Evolutionary conservation across 2,888 invertebrate species (phyloP), one percentile per base, ranked within the genome.

Genomic region (Ceratothoa steindachneri): DNA sequence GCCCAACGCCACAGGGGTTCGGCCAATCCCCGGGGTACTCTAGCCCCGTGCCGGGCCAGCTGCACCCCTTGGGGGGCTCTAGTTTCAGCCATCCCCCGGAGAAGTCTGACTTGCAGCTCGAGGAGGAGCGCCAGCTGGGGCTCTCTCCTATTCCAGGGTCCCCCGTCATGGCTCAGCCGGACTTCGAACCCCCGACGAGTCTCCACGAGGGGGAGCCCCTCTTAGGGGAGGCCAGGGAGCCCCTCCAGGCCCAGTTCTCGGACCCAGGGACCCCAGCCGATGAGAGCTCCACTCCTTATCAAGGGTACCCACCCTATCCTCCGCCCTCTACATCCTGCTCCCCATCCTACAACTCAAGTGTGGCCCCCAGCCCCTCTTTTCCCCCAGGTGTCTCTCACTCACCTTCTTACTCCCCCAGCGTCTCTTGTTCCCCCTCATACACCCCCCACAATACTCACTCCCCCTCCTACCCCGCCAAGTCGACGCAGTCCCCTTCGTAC

Each of bases 1-100:
- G 71, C 7, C 60, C 28, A 24, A 71, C 71, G 1, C 72, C 72
- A 9, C 73, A 76, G 30, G 72, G 72, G 19, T 79, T 79, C 64
- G 79, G 79, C 24, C 79, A 79, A 72, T 76, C 76, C 28, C 76
- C 79, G 29, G 79, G 79, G 22, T 79, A 79, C 60, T 76, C 78
- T 24, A 52, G 55, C 24, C 68, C 67, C 51, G 69, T 52, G 24
- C 69, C 67, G 7, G 60, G 64, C 66, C 72, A 68, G 9, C 71
- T 60, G 52, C 74, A 69, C 9, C 73, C 52, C 29, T 70, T 70
- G 22, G 60, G 71, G 12, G 66, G 70, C 55, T 19, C 73, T 29
- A 69, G 64, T 69, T 69, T 69, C 66, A 65, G 41, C n/a, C 69
- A 24, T 31, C 71, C 72, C 19, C 30, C 52, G n/a, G 72, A 72